Evolutionary conservation across 2,113 vertebrate species (phyloP).

Genomic region (Typhlomys cinereus): DNA sequence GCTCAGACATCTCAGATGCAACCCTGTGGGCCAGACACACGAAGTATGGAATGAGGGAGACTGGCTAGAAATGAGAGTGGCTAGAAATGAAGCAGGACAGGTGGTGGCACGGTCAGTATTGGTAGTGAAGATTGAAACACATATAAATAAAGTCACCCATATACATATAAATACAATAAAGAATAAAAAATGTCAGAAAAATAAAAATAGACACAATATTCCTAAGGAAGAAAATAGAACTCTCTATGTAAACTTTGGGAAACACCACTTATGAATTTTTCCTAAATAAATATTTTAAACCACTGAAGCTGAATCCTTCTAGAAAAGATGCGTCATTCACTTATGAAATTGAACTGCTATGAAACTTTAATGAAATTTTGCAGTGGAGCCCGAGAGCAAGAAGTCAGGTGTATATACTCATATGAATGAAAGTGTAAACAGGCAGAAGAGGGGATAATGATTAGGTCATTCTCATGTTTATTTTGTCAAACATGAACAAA

Average conservation of each 20-base stretch:
- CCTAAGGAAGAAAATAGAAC: neutral
- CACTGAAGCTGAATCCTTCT: neutral
- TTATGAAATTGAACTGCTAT: neutral
- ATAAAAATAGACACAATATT: too few relatives aligned
- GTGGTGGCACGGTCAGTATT: too few relatives aligned
- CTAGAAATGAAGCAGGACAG: too few relatives aligned
- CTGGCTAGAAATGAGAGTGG: too few relatives aligned
- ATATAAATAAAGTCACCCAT: too few relatives aligned
- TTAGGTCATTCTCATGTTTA: neutral
- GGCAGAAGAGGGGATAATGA: neutral
- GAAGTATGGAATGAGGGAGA: too few relatives aligned
- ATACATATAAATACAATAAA: too few relatives aligned
- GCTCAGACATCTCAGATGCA: too few relatives aligned
- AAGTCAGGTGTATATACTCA: too few relatives aligned
- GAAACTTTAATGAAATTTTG: constrained; percentile 7
- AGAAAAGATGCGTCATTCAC: neutral
- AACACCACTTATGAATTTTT: neutral
- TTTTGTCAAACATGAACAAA: neutral
- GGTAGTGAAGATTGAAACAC: too few relatives aligned
- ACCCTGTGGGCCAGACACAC: too few relatives aligned
- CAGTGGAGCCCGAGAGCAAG: neutral
- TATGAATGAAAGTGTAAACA: neutral
- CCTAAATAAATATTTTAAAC: neutral
- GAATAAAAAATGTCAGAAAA: too few relatives aligned
- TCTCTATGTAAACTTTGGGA: neutral